Conservation (phyloP, 2,888 invertebrate genomes). For the Cantharis rustica region DNA sequence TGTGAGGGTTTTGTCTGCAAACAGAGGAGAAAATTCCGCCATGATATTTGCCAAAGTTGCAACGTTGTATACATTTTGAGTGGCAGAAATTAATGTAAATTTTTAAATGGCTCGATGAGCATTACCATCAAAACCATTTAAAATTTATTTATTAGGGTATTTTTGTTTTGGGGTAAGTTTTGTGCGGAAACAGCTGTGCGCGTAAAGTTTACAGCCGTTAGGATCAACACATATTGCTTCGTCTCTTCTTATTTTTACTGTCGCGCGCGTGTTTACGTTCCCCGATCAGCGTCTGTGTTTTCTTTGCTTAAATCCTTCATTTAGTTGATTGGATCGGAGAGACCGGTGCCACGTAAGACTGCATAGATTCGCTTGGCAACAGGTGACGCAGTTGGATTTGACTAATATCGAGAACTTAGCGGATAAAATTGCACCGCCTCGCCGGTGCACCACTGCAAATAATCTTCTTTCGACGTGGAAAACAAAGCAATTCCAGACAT, state of each 20-base stretch:
- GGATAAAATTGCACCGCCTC: slow-evolving; percentile 7
- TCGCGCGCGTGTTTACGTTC: background rate
- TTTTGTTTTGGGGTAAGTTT: background rate
- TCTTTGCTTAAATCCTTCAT: background rate
- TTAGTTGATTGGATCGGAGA: background rate
- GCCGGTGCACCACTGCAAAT: slow-evolving; percentile 18
- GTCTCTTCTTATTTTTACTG: background rate
- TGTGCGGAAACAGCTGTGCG: background rate
- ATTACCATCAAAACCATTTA: background rate
- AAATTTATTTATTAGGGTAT: background rate
- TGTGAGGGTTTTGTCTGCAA: background rate
- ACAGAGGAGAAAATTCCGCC: background rate
- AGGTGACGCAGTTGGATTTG: slow-evolving; percentile 35
- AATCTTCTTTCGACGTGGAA: slow-evolving; percentile 32
- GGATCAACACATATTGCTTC: background rate
- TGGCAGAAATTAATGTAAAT: background rate
- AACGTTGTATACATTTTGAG: background rate
- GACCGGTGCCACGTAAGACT: background rate
- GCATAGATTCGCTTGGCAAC: slow-evolving; percentile 38
- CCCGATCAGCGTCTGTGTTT: background rate
- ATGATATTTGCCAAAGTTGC: background rate
- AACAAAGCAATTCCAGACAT: slow-evolving; percentile 41
- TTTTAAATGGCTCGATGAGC: background rate
- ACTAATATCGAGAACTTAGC: slow-evolving; percentile 8
- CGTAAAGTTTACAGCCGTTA: background rate